These are phyloP conservation scores for Plebejus anna DNA, from an alignment of 2,888 invertebrate species.

Conservation along the genomic window DNA sequence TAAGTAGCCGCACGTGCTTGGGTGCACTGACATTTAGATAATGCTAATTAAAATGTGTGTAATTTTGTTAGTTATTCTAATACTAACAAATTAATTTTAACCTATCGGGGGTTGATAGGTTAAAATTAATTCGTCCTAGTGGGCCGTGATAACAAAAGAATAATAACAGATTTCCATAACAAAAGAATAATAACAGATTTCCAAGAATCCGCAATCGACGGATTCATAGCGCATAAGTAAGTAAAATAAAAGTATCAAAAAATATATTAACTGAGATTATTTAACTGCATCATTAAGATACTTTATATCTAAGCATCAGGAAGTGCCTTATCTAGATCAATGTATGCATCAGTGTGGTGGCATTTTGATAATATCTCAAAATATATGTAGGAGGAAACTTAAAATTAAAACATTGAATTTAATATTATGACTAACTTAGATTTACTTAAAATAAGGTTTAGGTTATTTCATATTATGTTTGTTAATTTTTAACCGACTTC, in stretches of 20 bases:
- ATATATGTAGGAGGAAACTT: not conserved
- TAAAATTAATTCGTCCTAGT: too few species aligned
- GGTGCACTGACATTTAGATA: conserved; percentile 5
- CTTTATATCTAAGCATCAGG: not conserved
- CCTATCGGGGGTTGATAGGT: too few species aligned
- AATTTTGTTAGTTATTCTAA: too few species aligned
- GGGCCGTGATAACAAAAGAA: too few species aligned
- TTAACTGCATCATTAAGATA: not conserved
- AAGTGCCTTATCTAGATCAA: conserved; percentile 1
- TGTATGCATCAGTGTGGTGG: not conserved
- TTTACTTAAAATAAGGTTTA: not conserved
- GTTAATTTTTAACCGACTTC: not conserved
- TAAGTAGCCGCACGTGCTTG: conserved; percentile 5
- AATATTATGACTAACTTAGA: not conserved
- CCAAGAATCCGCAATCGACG: too few species aligned
- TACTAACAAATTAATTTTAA: too few species aligned
- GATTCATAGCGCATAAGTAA: too few species aligned
- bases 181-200: too few species aligned
- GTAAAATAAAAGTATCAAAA: too few species aligned
- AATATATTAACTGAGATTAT: not conserved
- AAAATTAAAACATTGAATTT: not conserved
- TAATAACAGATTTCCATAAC: too few species aligned
- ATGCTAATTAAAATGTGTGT: not conserved
- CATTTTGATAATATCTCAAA: conserved; percentile 2
- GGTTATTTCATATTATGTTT: not conserved